Evolutionary conservation across 2,797 vertebrate genomes (phyloP).

Genomic region (Pipistrellus nathusii): DNA sequence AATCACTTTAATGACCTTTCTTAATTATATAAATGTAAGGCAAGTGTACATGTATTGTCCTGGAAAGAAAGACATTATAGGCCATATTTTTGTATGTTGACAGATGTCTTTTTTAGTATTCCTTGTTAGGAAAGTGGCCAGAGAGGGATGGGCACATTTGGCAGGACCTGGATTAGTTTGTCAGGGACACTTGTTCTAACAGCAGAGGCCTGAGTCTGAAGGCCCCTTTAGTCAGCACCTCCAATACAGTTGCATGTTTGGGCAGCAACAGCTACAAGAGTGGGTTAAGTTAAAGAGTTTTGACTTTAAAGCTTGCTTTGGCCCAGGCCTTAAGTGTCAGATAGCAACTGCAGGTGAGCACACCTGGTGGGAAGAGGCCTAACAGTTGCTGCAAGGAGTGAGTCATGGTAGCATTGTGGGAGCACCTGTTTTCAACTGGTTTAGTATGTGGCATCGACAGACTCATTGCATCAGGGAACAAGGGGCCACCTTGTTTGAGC

Average conservation of each 20-base stretch:
- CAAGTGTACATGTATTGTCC: neutral
- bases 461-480: neutral
- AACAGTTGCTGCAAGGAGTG: neutral
- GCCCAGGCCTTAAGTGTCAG: neutral
- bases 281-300: constrained; percentile 42
- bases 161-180: neutral
- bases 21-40: constrained; percentile 14
- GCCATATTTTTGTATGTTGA: neutral
- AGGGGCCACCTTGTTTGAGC: neutral
- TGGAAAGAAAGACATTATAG: neutral
- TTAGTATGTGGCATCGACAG: neutral
- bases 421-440: neutral
- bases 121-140: neutral
- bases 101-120: neutral
- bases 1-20: neutral
- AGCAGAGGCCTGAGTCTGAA: neutral
- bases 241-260: neutral
- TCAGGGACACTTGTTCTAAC: neutral
- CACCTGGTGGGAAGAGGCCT: neutral
- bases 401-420: neutral
- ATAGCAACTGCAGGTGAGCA: neutral
- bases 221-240: neutral
- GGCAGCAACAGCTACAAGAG: constrained; percentile 11
- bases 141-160: neutral
- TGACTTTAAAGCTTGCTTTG: constrained; percentile 11